These are phyloP conservation scores for Silurus meridionalis DNA, from an alignment of 2,113 vertebrate genomes.

Conservation along the genomic window DNA sequence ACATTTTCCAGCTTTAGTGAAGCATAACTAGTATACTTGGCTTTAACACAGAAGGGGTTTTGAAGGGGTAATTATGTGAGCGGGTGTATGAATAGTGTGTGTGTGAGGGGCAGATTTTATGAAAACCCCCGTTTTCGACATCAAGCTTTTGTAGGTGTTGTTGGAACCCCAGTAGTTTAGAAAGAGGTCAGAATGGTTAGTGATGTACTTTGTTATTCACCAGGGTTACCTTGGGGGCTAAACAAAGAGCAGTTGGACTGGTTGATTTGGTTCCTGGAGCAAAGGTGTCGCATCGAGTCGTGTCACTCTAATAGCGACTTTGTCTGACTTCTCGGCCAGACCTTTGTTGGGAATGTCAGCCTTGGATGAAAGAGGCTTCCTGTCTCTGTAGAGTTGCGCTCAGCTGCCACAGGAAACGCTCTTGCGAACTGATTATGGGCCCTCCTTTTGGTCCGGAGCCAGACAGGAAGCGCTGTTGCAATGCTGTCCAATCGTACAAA, in stretches of 20 bases:
- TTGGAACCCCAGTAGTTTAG: too few relatives aligned
- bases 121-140: background rate
- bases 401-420: conserved; percentile 51
- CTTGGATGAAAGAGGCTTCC: background rate
- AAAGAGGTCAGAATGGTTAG: background rate
- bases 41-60: background rate
- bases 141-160: background rate
- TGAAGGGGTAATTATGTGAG: background rate
- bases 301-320: background rate
- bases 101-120: background rate
- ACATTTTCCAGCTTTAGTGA: background rate
- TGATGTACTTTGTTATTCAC: conserved; percentile 14
- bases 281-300: background rate
- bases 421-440: conserved; percentile 49
- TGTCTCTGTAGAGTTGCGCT: conserved; percentile 27
- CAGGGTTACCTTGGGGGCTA: background rate
- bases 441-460: conserved; percentile 1
- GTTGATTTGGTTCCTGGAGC: conserved; percentile 2
- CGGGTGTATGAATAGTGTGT: background rate
- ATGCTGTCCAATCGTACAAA: background rate
- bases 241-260: conserved; percentile 27
- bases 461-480: conserved; percentile 32
- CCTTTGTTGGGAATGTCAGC: conserved; percentile 2
- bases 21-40: background rate
- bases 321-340: background rate